Evolutionary conservation across 2,888 invertebrate genomes (phyloP).

Genomic region (Metopia argyrocephala): DNA sequence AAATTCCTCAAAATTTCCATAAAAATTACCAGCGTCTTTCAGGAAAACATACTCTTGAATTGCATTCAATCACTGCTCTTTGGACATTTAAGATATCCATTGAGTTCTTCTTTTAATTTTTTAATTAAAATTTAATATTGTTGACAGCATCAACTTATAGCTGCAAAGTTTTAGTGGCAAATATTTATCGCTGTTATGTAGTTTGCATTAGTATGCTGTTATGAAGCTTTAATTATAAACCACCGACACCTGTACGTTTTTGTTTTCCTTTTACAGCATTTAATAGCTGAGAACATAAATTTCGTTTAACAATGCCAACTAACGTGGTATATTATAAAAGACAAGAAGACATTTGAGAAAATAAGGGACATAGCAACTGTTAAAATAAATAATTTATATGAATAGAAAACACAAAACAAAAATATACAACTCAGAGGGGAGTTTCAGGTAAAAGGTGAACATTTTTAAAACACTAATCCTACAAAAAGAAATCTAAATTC

Average conservation of each 20-base stretch:
- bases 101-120: too few species aligned
- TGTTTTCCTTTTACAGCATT: not conserved
- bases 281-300: not conserved
- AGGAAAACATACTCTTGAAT: not conserved
- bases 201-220: too few species aligned
- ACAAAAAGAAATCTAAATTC: too few species aligned
- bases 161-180: too few species aligned
- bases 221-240: too few species aligned
- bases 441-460: too few species aligned
- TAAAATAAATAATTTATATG: not conserved
- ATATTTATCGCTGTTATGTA: too few species aligned
- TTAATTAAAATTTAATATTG: too few species aligned
- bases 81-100: too few species aligned
- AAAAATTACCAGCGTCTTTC: slow-evolving; percentile 8
- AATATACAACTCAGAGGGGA: not conserved
- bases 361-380: not conserved
- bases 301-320: not conserved
- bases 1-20: slow-evolving; percentile 34
- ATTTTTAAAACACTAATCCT: too few species aligned
- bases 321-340: not conserved
- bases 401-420: not conserved
- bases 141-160: too few species aligned
- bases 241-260: too few species aligned
- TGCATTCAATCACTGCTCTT: not conserved
- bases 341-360: not conserved